Conservation (phyloP, 1,140 invertebrate species). For the Aphaenogaster ashmeadi region DNA sequence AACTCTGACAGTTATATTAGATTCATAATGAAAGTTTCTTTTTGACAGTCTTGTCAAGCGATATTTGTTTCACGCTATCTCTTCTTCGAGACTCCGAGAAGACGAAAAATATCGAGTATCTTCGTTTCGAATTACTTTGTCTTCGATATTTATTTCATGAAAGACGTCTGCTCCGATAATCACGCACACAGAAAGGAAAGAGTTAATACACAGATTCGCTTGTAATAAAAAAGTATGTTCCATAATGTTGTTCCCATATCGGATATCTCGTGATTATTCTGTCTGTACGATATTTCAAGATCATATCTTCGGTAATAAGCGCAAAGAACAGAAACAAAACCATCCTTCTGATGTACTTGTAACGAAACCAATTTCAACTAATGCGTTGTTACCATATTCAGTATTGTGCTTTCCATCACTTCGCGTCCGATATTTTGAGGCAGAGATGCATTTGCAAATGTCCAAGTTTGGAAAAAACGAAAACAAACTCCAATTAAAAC, state of each 20-base stretch:
- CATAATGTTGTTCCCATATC: neutral
- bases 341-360: neutral
- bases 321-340: constrained; percentile 23
- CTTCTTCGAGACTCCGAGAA: neutral
- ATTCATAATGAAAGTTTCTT: constrained; percentile 23
- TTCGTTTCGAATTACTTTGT: neutral
- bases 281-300: constrained; percentile 38
- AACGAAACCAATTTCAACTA: constrained; percentile 49
- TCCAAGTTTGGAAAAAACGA: neutral
- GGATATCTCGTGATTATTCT: constrained; percentile 27
- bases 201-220: neutral
- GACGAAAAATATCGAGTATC: constrained; percentile 1
- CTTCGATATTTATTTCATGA: constrained; percentile 20
- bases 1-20: neutral
- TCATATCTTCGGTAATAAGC: constrained; percentile 37
- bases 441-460: neutral
- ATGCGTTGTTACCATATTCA: constrained; percentile 36
- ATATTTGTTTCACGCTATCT: neutral
- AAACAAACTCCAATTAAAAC: neutral
- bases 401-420: constrained; percentile 12
- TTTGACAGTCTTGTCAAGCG: neutral
- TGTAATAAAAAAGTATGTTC: constrained; percentile 31
- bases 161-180: constrained; percentile 25
- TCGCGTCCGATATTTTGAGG: constrained; percentile 19
- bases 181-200: neutral